phyloP scores from a whole-genome alignment of 2,113 vertebrate genomes.

The Podarcis muralis region DNA sequence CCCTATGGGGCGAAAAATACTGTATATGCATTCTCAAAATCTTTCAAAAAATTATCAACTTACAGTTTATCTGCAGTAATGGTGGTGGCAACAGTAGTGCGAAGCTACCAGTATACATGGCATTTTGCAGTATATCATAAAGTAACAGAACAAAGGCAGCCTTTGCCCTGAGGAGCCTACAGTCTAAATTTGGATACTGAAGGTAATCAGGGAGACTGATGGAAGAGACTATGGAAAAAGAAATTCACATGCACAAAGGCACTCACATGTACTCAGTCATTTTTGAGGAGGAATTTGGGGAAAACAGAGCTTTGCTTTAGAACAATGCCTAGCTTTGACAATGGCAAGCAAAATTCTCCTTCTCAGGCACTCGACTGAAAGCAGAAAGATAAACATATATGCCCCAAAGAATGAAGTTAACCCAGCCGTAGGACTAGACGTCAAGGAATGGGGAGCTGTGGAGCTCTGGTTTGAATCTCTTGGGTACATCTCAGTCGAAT shows the following conservation, averaged over 20 bases:
- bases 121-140: background rate
- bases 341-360: constrained; percentile 15
- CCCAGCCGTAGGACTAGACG: constrained; percentile 40
- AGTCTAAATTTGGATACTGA: background rate
- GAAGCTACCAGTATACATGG: background rate
- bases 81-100: background rate
- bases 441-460: background rate
- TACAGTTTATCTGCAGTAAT: background rate
- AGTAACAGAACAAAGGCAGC: background rate
- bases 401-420: constrained; percentile 32
- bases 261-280: background rate
- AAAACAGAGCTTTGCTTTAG: background rate
- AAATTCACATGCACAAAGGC: too few species aligned
- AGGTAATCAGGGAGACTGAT: background rate
- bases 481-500: constrained; percentile 25
- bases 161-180: background rate
- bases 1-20: too few species aligned
- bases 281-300: background rate
- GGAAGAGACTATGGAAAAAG: background rate
- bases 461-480: constrained; percentile 52
- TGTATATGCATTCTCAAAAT: background rate
- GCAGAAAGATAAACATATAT: constrained; percentile 32
- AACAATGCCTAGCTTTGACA: constrained; percentile 14
- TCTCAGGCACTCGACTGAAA: constrained; percentile 15
- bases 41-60: background rate